phyloP scores from a whole-genome alignment of 2,113 vertebrate species.

The Daboia siamensis region DNA sequence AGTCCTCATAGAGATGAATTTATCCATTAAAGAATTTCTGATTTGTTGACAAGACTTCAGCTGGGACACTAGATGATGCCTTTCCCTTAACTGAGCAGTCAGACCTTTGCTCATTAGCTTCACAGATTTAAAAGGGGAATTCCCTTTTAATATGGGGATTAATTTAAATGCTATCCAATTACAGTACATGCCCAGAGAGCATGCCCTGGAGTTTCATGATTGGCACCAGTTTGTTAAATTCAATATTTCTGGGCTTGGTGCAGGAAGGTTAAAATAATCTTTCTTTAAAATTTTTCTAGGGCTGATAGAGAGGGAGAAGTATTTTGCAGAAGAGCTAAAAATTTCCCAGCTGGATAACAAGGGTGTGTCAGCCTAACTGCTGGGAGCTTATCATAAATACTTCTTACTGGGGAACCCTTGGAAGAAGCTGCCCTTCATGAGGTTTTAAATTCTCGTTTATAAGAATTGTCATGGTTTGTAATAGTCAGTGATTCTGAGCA shows the following conservation, averaged over 20 bases:
- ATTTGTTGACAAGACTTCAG: neutral
- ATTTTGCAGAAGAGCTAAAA: neutral
- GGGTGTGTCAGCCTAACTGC: neutral
- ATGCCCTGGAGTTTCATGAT: neutral
- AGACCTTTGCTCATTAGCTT: neutral
- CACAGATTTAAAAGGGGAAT: neutral
- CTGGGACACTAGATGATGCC: neutral
- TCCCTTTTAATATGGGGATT: neutral
- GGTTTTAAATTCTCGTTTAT: neutral
- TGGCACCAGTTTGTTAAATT: neutral
- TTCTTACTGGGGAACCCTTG: neutral
- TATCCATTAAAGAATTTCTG: neutral
- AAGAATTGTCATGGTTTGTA: neutral
- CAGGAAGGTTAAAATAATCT: neutral
- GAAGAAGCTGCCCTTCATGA: neutral
- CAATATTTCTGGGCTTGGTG: neutral
- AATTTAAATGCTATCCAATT: neutral
- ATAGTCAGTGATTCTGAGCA: neutral
- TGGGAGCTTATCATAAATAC: neutral
- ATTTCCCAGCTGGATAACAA: neutral
- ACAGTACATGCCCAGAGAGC: neutral
- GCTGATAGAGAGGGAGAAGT: neutral
- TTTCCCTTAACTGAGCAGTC: neutral
- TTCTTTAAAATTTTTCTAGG: neutral
- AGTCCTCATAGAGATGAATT: neutral